Base-by-base conservation (phyloP, 35 echinoderm and acorn worm species). In the Chiridota heheva region DNA sequence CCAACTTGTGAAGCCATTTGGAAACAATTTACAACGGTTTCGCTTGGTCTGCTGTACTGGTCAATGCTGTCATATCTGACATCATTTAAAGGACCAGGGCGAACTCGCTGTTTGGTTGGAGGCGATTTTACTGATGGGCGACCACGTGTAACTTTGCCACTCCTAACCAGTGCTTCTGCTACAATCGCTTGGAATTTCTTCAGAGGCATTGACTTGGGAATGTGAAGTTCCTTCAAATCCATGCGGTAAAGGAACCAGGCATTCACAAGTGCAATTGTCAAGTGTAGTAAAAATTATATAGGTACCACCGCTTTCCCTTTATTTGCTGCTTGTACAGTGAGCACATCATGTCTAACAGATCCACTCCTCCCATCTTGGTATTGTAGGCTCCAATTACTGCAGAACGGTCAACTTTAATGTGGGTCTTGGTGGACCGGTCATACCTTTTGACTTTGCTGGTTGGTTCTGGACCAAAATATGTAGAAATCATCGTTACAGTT, bases 221-320 rank as follows among this genome's bases (percentile, higher is more conserved):
- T 34, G 16, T 3, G 2, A 2, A 3, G 67, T 20, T 7, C 32
- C 44, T 40, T 70, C 67, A 39, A 40, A 41, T 70, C 67, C 67
- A 36, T 70, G 44, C 67, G 67, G 32, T 70, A 70, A 8, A 70
- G 16, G 67, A 70, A 70, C 67, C 67, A 70, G 40, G 67, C 67
- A 70, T 70, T 70, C 63, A 67, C 63, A 7, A 67, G 34, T 34
- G 37, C 37, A 42, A 40, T 70, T 36, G 67, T 70, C 36, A 70
- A 41, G 32, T n/a, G n/a, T n/a, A n/a, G n/a, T n/a, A n/a, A n/a
- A n/a, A n/a, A n/a, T n/a, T n/a, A n/a, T n/a, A n/a, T n/a, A n/a
- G n/a, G n/a, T n/a, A n/a, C n/a, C n/a, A n/a, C n/a, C n/a, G n/a
- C n/a, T n/a, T n/a, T n/a, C n/a, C n/a, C n/a, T n/a, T n/a, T n/a